Conservation (phyloP, 2,113 vertebrate genomes). For the Brienomyrus longianalis region DNA sequence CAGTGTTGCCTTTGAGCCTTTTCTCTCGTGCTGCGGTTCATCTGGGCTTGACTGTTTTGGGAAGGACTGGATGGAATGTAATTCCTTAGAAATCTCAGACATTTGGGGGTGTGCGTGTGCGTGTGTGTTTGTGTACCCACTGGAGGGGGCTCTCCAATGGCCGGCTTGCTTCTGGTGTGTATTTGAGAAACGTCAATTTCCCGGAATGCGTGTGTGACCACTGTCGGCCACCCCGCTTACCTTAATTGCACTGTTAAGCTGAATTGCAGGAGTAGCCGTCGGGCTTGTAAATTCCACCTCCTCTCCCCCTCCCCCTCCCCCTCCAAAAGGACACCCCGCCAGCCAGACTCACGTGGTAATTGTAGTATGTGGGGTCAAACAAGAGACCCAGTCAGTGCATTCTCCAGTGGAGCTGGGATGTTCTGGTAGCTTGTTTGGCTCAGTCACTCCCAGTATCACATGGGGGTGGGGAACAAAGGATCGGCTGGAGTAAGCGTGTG, state of each 20-base stretch:
- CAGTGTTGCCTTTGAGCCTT: constrained; percentile 15
- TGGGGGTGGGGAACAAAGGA: not conserved
- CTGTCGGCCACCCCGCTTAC: constrained; percentile 12
- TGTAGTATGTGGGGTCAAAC: constrained; percentile 76
- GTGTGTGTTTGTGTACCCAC: constrained; percentile 31
- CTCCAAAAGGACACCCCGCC: constrained; percentile 13
- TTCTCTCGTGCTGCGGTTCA: constrained; percentile 20
- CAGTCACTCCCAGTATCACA: constrained; percentile 56
- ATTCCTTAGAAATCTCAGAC: constrained; percentile 42
- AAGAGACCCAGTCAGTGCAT: constrained; percentile 68
- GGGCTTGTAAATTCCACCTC: constrained; percentile 32
- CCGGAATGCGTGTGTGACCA: not conserved
- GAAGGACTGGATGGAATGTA: constrained; percentile 40
- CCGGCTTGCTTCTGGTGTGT: constrained; percentile 35
- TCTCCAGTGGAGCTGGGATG: constrained; percentile 59
- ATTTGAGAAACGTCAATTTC: constrained; percentile 36
- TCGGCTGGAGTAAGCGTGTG: not conserved
- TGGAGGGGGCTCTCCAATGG: not conserved
- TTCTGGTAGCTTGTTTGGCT: constrained; percentile 53
- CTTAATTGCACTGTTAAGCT: constrained; percentile 36
- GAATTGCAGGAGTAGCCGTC: constrained; percentile 28
- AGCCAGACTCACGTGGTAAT: constrained; percentile 56
- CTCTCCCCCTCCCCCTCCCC: too few species aligned
- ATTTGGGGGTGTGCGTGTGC: constrained; percentile 35
- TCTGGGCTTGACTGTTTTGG: constrained; percentile 38